These are phyloP conservation scores for Myiozetetes cayanensis DNA, from an alignment of 2,113 vertebrate genomes.

Conservation along the genomic window DNA sequence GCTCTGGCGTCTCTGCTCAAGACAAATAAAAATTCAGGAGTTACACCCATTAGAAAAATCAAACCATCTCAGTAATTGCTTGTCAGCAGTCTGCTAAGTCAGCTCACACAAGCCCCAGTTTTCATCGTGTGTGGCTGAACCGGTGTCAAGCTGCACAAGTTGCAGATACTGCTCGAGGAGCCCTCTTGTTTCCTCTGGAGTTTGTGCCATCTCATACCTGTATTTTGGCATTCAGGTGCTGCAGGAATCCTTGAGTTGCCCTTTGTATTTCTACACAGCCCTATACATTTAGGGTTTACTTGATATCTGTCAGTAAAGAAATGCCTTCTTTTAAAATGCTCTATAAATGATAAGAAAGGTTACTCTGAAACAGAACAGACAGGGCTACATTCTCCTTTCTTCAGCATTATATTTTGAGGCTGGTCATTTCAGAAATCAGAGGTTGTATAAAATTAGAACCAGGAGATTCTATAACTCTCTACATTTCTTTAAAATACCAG, in stretches of 20 bases:
- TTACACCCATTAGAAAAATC: not conserved
- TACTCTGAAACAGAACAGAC: not conserved
- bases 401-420: not conserved
- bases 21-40: not conserved
- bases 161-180: not conserved
- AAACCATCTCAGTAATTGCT: not conserved
- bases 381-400: not conserved
- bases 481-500: not conserved
- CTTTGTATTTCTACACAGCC: not conserved
- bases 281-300: not conserved
- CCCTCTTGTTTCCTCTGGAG: not conserved
- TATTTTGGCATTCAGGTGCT: not conserved
- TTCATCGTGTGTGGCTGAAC: not conserved
- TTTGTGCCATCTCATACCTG: not conserved
- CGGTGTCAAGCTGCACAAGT: fast-evolving
- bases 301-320: not conserved
- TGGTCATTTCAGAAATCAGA: not conserved
- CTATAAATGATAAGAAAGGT: not conserved
- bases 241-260: not conserved
- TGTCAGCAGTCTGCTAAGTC: not conserved
- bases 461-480: not conserved
- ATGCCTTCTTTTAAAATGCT: not conserved
- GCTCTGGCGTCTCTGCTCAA: not conserved
- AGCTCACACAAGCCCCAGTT: not conserved
- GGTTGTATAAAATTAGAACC: not conserved